Percentiles rank a stretch among this genome's conserved stretches.
These are phyloP conservation scores for Dendrolimus punctatus DNA, from an alignment of 1,140 invertebrate species.

Conservation along the genomic window DNA sequence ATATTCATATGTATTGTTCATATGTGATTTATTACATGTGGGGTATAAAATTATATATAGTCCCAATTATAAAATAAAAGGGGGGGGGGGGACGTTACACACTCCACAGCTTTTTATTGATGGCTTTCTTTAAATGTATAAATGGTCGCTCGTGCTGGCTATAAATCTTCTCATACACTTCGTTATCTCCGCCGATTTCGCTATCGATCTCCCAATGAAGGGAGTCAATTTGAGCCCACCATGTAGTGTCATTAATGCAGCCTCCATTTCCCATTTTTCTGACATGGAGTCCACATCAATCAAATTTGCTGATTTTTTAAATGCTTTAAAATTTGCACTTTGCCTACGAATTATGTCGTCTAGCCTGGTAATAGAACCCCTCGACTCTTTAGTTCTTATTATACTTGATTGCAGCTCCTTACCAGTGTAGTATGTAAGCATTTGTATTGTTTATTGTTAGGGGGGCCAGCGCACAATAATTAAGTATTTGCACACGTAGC, in stretches of 20 bases:
- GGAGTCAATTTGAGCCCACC: slow-evolving; percentile 2
- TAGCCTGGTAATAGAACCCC: slow-evolving; percentile 1
- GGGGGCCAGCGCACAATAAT: too few species aligned
- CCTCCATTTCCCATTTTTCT: slow-evolving; percentile 11
- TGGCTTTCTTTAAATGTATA: neutral
- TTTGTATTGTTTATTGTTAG: too few species aligned
- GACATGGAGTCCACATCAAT: slow-evolving; percentile 9
- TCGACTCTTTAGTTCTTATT: neutral
- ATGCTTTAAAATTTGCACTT: slow-evolving; percentile 5
- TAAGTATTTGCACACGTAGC: too few species aligned
- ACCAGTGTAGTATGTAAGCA: too few species aligned
- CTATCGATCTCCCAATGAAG: slow-evolving; percentile 1
- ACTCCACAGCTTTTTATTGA: slow-evolving; percentile 5
- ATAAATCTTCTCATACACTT: slow-evolving; percentile 3
- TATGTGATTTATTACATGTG: too few species aligned
- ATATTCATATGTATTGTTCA: too few species aligned
- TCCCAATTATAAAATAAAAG: too few species aligned
- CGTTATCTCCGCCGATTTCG: slow-evolving; percentile 1
- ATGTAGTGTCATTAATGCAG: slow-evolving; percentile 4
- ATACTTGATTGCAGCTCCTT: too few species aligned
- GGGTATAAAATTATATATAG: too few species aligned
- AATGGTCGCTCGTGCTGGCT: neutral
- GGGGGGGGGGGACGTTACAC: too few species aligned
- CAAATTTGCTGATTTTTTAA: neutral
- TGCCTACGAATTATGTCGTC: slow-evolving; percentile 8